These are phyloP conservation scores for Ceramica pisi DNA, from an alignment of 2,888 invertebrate genomes.

Conservation along the genomic window DNA sequence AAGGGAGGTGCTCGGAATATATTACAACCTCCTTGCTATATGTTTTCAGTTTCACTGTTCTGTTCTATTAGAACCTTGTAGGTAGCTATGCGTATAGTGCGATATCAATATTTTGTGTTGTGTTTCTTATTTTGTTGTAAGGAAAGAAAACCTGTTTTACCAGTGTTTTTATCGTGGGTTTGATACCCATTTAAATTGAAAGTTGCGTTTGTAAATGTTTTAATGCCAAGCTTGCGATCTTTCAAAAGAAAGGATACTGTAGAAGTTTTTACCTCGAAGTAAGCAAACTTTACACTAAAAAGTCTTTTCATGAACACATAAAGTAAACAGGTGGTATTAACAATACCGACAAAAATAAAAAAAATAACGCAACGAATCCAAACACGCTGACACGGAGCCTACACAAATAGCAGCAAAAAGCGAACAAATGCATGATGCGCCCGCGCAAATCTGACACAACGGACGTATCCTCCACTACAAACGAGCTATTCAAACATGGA, in stretches of 20 bases:
- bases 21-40: constrained; percentile 25
- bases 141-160: background rate
- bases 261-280: constrained; percentile 7
- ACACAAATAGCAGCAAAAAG: constrained; percentile 74
- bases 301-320: constrained; percentile 22
- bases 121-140: background rate
- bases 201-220: constrained; percentile 7
- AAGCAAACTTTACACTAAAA: constrained; percentile 38
- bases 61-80: constrained; percentile 20
- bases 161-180: background rate
- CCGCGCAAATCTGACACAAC: constrained; percentile 77
- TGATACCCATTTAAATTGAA: constrained; percentile 20
- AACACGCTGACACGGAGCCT: constrained; percentile 70
- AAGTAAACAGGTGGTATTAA: constrained; percentile 62
- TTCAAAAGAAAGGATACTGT: constrained; percentile 18
- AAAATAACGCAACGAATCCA: constrained; percentile 72
- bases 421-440: constrained; percentile 76
- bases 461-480: constrained; percentile 72
- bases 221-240: constrained; percentile 4
- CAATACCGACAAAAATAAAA: constrained; percentile 53
- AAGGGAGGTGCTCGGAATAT: constrained; percentile 47
- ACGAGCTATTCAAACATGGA: constrained; percentile 79
- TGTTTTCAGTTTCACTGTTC: constrained; percentile 32
- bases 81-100: constrained; percentile 7
- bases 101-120: background rate